Percentiles rank a stretch among this genome's conserved stretches.
Conservation (phyloP, 1,140 invertebrate species). For the Dinoponera quadriceps region DNA sequence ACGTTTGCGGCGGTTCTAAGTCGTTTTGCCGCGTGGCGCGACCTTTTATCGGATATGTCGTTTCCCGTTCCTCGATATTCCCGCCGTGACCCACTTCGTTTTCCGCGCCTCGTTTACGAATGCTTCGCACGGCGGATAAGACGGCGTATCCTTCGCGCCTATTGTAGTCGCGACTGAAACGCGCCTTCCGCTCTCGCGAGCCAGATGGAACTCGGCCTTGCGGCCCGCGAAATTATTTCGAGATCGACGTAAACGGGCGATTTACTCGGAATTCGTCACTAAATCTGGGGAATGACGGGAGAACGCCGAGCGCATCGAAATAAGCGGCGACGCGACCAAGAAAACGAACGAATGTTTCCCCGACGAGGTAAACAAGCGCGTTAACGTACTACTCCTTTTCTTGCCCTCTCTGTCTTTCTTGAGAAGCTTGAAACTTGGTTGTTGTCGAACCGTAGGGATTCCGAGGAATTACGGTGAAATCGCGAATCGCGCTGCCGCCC, state of each 20-base stretch:
- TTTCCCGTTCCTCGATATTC: slow-evolving; percentile 18
- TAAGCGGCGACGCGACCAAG: neutral
- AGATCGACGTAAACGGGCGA: neutral
- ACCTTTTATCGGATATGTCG: slow-evolving; percentile 31
- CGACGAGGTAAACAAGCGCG: neutral
- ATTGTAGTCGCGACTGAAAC: slow-evolving; percentile 21
- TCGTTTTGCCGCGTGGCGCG: slow-evolving; percentile 14
- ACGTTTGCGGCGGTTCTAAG: neutral
- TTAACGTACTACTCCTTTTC: neutral
- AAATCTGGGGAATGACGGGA: neutral
- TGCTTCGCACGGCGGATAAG: neutral
- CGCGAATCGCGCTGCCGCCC: too few species aligned
- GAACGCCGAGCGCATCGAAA: neutral
- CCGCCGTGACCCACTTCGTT: slow-evolving; percentile 22
- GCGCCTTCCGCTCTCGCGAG: neutral
- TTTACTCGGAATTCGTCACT: slow-evolving; percentile 44
- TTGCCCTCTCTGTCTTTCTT: neutral
- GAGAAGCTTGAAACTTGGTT: neutral
- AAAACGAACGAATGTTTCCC: neutral
- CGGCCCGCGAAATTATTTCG: slow-evolving; percentile 24
- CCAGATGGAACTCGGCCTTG: slow-evolving; percentile 9
- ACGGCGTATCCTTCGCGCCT: neutral
- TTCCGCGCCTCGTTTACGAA: slow-evolving; percentile 22
- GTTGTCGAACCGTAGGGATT: neutral
- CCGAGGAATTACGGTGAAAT: neutral